A percentile compares a stretch with the other conserved stretches of the same genome.
Conservation (phyloP, 2,888 invertebrate species). For the Tipula helvola region DNA sequence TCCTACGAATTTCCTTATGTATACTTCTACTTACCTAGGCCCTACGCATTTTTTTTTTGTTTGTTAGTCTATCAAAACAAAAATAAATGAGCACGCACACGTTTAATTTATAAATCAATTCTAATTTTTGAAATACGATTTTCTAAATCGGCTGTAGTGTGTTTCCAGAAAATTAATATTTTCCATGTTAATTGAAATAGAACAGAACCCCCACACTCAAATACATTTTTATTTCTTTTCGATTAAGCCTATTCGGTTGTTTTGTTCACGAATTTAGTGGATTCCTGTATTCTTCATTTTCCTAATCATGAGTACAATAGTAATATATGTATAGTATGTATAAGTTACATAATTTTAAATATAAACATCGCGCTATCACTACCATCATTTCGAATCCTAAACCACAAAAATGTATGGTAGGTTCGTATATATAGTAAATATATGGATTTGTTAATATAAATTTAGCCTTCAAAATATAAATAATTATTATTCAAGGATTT, state of each 20-base stretch:
- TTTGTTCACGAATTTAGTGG: neutral
- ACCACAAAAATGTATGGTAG: neutral
- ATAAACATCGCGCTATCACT: neutral
- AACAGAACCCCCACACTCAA: neutral
- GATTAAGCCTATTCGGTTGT: neutral
- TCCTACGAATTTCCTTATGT: too few species aligned
- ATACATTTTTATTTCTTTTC: neutral
- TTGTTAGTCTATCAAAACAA: neutral
- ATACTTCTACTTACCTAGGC: too few species aligned
- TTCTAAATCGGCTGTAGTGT: neutral
- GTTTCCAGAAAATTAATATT: neutral
- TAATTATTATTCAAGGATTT: neutral
- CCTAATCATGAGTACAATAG: neutral
- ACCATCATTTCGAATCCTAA: neutral
- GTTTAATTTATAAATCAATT: neutral
- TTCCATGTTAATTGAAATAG: neutral
- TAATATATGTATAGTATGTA: neutral
- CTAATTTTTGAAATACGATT: neutral
- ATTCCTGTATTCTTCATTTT: neutral
- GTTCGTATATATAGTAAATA: neutral
- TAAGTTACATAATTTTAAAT: neutral
- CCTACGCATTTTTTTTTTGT: too few species aligned
- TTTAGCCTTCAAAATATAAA: neutral
- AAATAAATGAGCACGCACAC: neutral
- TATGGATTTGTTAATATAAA: neutral